Percentiles rank a stretch among this genome's conserved stretches.
Conservation (phyloP, 1,140 invertebrate species). For the Calliopsis andreniformis region DNA sequence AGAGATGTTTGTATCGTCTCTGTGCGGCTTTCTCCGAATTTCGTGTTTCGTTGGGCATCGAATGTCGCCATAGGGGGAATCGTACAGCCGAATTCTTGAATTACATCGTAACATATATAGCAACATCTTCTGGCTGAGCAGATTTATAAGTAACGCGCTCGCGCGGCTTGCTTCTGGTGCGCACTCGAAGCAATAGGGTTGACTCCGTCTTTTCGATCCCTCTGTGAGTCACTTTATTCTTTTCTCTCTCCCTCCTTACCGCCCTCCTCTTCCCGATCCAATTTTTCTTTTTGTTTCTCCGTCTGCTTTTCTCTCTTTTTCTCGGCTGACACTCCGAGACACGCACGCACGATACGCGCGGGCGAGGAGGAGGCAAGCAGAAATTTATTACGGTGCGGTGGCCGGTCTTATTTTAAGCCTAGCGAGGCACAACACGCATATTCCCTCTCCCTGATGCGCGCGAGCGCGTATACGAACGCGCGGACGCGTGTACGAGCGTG, state of each 20-base stretch:
- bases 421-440: slow-evolving; percentile 45
- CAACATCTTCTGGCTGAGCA: slow-evolving; percentile 64
- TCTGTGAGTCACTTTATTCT: slow-evolving; percentile 64
- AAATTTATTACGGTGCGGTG: slow-evolving; percentile 73
- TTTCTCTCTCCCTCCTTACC: slow-evolving; percentile 27
- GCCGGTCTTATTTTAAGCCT: slow-evolving; percentile 77
- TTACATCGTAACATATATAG: slow-evolving; percentile 80
- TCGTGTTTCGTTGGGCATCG: slow-evolving; percentile 33
- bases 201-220: slow-evolving; percentile 35
- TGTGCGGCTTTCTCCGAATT: slow-evolving; percentile 31
- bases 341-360: slow-evolving; percentile 44
- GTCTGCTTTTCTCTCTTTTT: not conserved
- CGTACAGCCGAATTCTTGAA: slow-evolving; percentile 78
- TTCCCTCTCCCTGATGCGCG: slow-evolving; percentile 11
- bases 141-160: slow-evolving; percentile 51
- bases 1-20: not conserved
- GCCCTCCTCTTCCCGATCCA: slow-evolving; percentile 26
- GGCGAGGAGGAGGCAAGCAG: slow-evolving; percentile 50
- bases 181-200: slow-evolving; percentile 47
- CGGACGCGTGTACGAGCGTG: not conserved
- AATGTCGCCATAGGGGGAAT: slow-evolving; percentile 57
- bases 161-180: slow-evolving; percentile 46
- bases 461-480: slow-evolving; percentile 20
- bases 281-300: slow-evolving; percentile 10
- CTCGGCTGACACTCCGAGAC: slow-evolving; percentile 46